Evolutionary conservation across 2,888 invertebrate species (phyloP).

Genomic region (Daptonema setosum): DNA sequence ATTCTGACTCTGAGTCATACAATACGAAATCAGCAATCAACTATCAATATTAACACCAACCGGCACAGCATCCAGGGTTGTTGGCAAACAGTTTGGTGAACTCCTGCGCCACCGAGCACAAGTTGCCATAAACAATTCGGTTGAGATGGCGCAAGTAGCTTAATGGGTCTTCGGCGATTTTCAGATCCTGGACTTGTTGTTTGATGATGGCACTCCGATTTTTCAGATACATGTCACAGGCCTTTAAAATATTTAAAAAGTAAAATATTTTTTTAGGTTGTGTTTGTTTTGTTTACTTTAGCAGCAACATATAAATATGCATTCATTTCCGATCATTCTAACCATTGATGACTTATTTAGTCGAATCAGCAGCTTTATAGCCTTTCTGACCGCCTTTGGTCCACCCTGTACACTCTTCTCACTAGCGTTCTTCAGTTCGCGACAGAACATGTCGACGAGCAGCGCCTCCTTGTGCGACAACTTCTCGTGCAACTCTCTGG

Average conservation of each 20-base stretch:
- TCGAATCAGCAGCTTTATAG: conserved; percentile 59
- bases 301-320: too few relatives aligned
- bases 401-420: conserved; percentile 67
- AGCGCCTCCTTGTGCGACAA: conserved; percentile 26
- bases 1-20: too few relatives aligned
- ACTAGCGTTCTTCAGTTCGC: conserved; percentile 66
- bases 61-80: conserved; percentile 6
- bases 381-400: conserved; percentile 59
- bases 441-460: conserved; percentile 62
- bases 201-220: conserved; percentile 59
- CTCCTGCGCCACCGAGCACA: conserved; percentile 42
- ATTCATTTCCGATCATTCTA: too few relatives aligned
- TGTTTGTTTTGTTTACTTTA: too few relatives aligned
- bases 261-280: conserved; percentile 9
- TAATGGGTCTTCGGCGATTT: conserved; percentile 45
- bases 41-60: too few relatives aligned
- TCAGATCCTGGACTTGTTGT: conserved; percentile 53
- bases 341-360: conserved; percentile 43
- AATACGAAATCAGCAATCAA: too few relatives aligned
- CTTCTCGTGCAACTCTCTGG: conserved; percentile 4
- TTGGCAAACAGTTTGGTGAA: conserved; percentile 2
- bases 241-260: too few relatives aligned
- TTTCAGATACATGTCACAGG: conserved; percentile 57
- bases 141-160: conserved; percentile 58
- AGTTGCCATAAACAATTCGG: conserved; percentile 58